Evolutionary conservation across 2,888 invertebrate species (phyloP).

Genomic region (Agrenia bidenticulata): DNA sequence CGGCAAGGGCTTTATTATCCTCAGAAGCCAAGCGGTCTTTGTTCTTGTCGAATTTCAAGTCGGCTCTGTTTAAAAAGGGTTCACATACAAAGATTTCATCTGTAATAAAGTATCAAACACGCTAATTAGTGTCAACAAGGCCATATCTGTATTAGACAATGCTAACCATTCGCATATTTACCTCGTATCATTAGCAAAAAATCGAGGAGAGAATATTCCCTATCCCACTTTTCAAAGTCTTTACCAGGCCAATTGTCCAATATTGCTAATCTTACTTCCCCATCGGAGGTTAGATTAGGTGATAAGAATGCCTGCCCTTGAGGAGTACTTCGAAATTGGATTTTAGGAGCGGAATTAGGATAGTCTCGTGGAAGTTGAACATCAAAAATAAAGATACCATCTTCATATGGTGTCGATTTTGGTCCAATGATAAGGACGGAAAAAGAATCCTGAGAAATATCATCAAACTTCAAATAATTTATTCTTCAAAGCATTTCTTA

Average conservation of each 20-base stretch:
- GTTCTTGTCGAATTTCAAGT: neutral
- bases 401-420: neutral
- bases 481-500: no score
- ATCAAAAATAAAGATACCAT: conserved; percentile 1
- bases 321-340: neutral
- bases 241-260: neutral
- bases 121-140: no score
- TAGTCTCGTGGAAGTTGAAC: neutral
- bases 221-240: neutral
- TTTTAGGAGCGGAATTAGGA: neutral
- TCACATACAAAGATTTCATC: neutral
- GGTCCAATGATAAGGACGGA: neutral
- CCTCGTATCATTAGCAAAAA: neutral
- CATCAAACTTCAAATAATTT: neutral
- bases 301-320: neutral
- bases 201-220: neutral
- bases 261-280: neutral
- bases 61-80: neutral
- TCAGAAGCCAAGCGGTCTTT: neutral
- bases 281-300: neutral
- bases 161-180: neutral
- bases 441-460: conserved; percentile 2
- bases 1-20: neutral
- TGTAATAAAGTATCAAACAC: neutral
- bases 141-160: no score